Evolutionary conservation across 2,113 vertebrate species (phyloP), one percentile per base, ranked within the genome.

Genomic region (Pithys albifrons): DNA sequence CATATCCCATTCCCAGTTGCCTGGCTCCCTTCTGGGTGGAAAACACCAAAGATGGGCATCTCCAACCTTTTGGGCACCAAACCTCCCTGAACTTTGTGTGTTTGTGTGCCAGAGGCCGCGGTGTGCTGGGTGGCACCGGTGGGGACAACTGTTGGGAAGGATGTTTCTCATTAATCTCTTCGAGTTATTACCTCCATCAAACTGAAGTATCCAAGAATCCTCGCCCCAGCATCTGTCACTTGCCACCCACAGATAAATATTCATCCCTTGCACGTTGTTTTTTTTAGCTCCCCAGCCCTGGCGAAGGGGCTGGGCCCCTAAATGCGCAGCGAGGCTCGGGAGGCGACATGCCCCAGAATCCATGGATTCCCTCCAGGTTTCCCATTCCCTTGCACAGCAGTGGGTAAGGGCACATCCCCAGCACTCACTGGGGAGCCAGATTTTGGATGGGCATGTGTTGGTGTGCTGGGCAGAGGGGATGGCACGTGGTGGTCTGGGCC

Each of bases 201-300:
- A 62, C 85, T 39, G 51, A 91, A 67, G 82, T 67, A 66, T 73
- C 85, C 73, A 65, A 86, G 57, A 80, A 80, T 54, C 67, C 81
- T 96, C 86, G 67, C 88, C 87, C 88, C 66, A 49, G 71, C 62
- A 91, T 89, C 93, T 84, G 70, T 85, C 78, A 93, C 95, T 95
- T 91, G 95, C 96, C 90, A 74, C 96, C 93, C 80, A 72, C 89
- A 58, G 95, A 92, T 85, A 95, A 96, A 75, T 67, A 45, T 88
- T 64, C 88, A 82, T 88, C 80, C 85, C 77, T 94, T 69, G 49
- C 29, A 5, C 64, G 54, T 16, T 9, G 8, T 39, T 43, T 52
- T 74, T 93, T 95, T 91, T 91, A 92, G 90, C 78, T 70, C 45
- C 54, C 55, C 76, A 37, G 16, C 64, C 89, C 52, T 8, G 61